These are phyloP conservation scores for Pantherophis vulpinus DNA, from an alignment of 2,797 vertebrate genomes.

Conservation along the genomic window DNA sequence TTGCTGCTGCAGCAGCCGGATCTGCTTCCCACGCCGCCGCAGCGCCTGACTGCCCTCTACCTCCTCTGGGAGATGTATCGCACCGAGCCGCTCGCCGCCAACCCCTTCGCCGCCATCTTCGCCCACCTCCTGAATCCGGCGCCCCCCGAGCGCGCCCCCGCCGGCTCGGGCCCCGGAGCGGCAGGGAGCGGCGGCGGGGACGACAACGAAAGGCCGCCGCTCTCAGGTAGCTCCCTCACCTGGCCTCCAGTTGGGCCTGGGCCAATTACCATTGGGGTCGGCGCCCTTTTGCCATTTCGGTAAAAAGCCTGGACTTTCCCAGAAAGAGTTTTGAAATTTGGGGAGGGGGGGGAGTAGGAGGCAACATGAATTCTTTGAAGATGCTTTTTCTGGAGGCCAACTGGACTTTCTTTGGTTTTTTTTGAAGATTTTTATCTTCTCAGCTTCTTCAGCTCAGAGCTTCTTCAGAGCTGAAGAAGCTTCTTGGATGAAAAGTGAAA, in stretches of 20 bases:
- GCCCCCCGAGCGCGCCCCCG: conserved; percentile 79
- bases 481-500: no score
- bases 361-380: neutral
- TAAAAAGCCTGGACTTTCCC: neutral
- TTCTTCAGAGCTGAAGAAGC: no score
- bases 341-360: neutral
- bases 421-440: neutral
- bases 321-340: neutral
- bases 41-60: conserved; percentile 95
- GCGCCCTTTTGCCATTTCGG: neutral
- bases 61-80: conserved; percentile 99
- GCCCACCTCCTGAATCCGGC: conserved; percentile 92
- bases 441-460: neutral
- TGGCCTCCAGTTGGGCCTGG: neutral
- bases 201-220: conserved; percentile 20
- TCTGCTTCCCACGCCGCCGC: conserved; percentile 89
- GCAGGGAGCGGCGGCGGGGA: neutral
- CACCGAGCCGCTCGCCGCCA: conserved; percentile 93
- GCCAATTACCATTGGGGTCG: neutral
- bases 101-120: conserved; percentile 96
- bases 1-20: conserved; percentile 96
- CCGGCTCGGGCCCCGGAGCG: neutral
- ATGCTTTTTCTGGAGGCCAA: neutral
- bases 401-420: neutral
- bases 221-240: conserved; percentile 2